Conservation (phyloP, 2,797 vertebrate genomes). For the Discoglossus pictus region DNA sequence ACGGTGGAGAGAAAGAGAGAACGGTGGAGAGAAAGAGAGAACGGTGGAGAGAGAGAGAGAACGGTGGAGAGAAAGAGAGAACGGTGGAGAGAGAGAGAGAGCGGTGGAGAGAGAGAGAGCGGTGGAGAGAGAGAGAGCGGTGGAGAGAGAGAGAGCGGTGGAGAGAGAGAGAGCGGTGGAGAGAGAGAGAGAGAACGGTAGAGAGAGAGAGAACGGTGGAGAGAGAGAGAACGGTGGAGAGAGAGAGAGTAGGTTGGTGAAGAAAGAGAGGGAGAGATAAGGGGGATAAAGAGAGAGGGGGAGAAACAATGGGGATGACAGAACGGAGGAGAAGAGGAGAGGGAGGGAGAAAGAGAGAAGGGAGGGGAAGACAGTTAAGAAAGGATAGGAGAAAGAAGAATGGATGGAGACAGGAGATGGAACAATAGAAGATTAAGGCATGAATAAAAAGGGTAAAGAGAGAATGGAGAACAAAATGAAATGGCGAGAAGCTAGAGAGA, state of each 20-base stretch:
- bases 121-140: constrained; percentile 7
- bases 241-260: constrained; percentile 10
- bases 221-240: constrained; percentile 18
- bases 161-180: background rate
- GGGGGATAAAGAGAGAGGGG: background rate
- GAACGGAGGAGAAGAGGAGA: background rate
- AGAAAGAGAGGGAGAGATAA: background rate
- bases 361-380: background rate
- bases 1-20: constrained; percentile 16
- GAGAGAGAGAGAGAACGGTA: background rate
- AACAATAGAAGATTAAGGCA: no score
- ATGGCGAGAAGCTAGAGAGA: no score
- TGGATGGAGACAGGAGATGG: background rate
- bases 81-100: background rate
- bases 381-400: background rate
- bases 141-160: background rate
- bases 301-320: background rate
- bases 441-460: no score
- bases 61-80: background rate
- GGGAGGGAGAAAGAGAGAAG: background rate
- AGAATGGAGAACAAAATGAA: no score
- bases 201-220: constrained; percentile 39
- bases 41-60: background rate
- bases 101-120: accelerated
- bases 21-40: constrained; percentile 11